phyloP scores from a whole-genome alignment of 2,797 vertebrate genomes.

The Karalla daura region DNA sequence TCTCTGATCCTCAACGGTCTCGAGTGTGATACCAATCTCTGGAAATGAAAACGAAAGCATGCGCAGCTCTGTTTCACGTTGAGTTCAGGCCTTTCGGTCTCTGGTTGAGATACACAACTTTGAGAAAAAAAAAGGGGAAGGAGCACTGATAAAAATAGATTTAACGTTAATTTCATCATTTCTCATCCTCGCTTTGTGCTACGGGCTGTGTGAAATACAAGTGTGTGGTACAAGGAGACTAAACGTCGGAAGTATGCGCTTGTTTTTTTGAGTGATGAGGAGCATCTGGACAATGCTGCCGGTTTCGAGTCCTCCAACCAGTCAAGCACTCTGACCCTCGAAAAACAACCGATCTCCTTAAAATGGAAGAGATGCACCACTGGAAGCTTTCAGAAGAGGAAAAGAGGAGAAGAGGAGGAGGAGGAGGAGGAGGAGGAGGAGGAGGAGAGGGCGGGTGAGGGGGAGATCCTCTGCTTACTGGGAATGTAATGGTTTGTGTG shows the following conservation, averaged over 20 bases:
- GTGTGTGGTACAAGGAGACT: slow-evolving; percentile 43
- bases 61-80: slow-evolving; percentile 56
- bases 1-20: slow-evolving; percentile 23
- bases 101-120: slow-evolving; percentile 53
- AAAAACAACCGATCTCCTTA: slow-evolving; percentile 51
- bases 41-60: slow-evolving; percentile 32
- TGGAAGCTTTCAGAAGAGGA: slow-evolving; percentile 72
- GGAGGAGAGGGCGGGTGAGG: too few species aligned
- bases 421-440: slow-evolving; percentile 64
- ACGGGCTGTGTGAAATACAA: slow-evolving; percentile 49
- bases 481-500: slow-evolving; percentile 54
- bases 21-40: neutral
- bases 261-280: slow-evolving; percentile 47
- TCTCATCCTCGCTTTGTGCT: slow-evolving; percentile 56
- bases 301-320: slow-evolving; percentile 34
- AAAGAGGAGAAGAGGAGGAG: too few species aligned
- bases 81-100: slow-evolving; percentile 68
- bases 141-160: slow-evolving; percentile 66
- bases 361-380: slow-evolving; percentile 64
- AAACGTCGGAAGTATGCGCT: slow-evolving; percentile 47
- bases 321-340: slow-evolving; percentile 39
- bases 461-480: slow-evolving; percentile 47
- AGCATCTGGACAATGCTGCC: slow-evolving; percentile 47
- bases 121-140: slow-evolving; percentile 44
- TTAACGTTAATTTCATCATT: slow-evolving; percentile 38